Evolutionary conservation across 2,113 vertebrate species (phyloP), one percentile per base, ranked within the genome.

Genomic region (Bungarus multicinctus): DNA sequence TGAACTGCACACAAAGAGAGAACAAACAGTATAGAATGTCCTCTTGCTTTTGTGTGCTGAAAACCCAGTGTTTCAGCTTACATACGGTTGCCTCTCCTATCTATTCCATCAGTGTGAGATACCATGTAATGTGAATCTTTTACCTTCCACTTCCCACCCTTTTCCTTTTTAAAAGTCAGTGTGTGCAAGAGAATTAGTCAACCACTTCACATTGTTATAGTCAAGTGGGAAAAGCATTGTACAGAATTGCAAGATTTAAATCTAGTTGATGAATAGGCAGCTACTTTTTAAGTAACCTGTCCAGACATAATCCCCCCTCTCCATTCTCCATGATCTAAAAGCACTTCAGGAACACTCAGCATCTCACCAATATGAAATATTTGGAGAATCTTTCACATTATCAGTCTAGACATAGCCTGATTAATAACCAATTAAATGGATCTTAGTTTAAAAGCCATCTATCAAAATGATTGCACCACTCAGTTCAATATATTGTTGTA

Each of bases 41-140:
- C 96, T 96, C 96, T 95, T 94, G 95, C 96, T 96, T 97, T 96
- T 97, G 96, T 96, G 96, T 96, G 95, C 96, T 96, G 96, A 97
- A 97, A 96, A 96, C 96, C 96, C 96, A 96, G 96, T 96, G 96
- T 97, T 97, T 97, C 97, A 96, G 94, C 95, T 96, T 96, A 96
- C 94, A 96, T 95, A 96, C 96, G 95, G 93, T 94, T 96, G 91
- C 95, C 96, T 95, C 95, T 88, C 95, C 96, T 97, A 96, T 97
- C 96, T 96, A 94, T 96, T 96, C 96, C 96, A 97, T 97, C 96
- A 96, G 96, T 96, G 96, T 53, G 96, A 96, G 96, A 95, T 95
- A 95, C 94, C 94, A 96, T 95, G 95, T 95, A 96, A 97, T 96
- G 94, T 91, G 95, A 96, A 94, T 94, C 95, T 96, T 27, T 96